These are phyloP conservation scores for Trissolcus japonicus DNA, from an alignment of 2,888 invertebrate genomes.

Conservation along the genomic window DNA sequence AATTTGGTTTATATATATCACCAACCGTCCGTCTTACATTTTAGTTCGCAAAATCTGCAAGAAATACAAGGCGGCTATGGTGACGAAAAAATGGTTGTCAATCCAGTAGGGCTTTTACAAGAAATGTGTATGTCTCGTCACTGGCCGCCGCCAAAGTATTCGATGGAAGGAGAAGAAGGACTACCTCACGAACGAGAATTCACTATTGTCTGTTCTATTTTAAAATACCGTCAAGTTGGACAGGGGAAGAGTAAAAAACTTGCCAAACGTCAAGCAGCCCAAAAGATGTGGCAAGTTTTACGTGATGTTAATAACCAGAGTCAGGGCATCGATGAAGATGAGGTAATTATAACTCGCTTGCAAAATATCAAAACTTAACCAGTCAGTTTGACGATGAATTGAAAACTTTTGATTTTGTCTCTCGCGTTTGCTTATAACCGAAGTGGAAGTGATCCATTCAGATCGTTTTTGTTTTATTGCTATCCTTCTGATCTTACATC, in stretches of 20 bases:
- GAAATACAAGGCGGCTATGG: slow-evolving; percentile 69
- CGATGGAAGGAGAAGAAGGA: slow-evolving; percentile 91
- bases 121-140: slow-evolving; percentile 97
- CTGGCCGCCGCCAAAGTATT: slow-evolving; percentile 96
- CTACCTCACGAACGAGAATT: slow-evolving; percentile 96
- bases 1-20: neutral
- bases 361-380: neutral
- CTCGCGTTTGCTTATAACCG: slow-evolving; percentile 54
- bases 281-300: slow-evolving; percentile 92
- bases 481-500: slow-evolving; percentile 69
- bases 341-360: slow-evolving; percentile 76
- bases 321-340: slow-evolving; percentile 84
- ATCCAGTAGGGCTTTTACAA: slow-evolving; percentile 96
- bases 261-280: slow-evolving; percentile 96
- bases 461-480: slow-evolving; percentile 55
- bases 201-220: slow-evolving; percentile 92
- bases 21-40: neutral
- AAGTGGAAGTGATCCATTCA: slow-evolving; percentile 74
- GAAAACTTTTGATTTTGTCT: too few relatives aligned
- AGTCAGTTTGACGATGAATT: too few relatives aligned
- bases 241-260: slow-evolving; percentile 97
- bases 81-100: slow-evolving; percentile 90
- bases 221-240: slow-evolving; percentile 90
- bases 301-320: slow-evolving; percentile 85
- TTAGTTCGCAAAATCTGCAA: slow-evolving; percentile 75